Conservation (phyloP, 2,113 vertebrate genomes). For the Grammomys dolichurus region DNA sequence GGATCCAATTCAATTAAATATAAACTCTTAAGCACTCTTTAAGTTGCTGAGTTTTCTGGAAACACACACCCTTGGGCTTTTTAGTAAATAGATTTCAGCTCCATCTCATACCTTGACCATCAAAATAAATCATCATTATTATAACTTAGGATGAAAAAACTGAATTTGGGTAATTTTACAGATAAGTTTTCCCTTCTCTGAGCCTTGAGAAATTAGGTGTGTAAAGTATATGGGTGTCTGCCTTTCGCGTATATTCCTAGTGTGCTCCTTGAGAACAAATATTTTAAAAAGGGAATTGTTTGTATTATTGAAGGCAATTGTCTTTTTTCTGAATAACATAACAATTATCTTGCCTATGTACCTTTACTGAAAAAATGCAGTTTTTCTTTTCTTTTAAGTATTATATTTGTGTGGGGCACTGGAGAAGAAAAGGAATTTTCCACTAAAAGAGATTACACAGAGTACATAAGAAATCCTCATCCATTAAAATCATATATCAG, state of each 20-base stretch:
- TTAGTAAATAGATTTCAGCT: not conserved
- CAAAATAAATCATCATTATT: not conserved
- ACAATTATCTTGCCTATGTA: slow-evolving; percentile 32
- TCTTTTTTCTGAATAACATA: slow-evolving; percentile 34
- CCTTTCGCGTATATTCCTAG: not conserved
- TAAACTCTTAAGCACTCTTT: slow-evolving; percentile 42
- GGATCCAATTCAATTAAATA: slow-evolving; percentile 62
- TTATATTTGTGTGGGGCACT: not conserved
- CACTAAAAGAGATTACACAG: not conserved
- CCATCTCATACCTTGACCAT: slow-evolving; percentile 21
- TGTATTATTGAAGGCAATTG: not conserved
- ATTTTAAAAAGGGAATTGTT: not conserved
- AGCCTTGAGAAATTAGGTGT: not conserved
- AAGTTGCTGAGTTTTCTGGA: slow-evolving; percentile 41
- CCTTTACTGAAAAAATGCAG: not conserved
- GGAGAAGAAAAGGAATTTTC: not conserved
- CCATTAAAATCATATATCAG: slow-evolving; percentile 2
- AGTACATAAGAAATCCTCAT: not conserved
- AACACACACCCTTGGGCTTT: not conserved
- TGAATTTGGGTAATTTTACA: slow-evolving; percentile 12
- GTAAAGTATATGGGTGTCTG: not conserved
- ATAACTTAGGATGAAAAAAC: slow-evolving; percentile 44
- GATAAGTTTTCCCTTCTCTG: not conserved
- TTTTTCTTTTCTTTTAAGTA: not conserved
- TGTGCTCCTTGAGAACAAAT: not conserved